Evolutionary conservation across 2,797 vertebrate genomes (phyloP), one percentile per base, ranked within the genome.

Genomic region (Myripristis jacobus): DNA sequence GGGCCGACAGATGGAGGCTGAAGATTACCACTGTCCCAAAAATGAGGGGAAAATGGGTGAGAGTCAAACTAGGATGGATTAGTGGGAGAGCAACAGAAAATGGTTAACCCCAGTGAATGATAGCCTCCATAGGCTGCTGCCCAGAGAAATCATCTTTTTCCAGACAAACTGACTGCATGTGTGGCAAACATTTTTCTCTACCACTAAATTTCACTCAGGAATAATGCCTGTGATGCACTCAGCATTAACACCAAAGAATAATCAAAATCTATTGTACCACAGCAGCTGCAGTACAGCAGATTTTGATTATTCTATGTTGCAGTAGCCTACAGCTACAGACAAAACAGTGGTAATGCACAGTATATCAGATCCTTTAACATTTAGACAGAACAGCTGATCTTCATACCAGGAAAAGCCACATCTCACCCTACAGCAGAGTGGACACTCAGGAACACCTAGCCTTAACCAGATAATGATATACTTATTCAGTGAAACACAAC

Each of bases 1-100:
- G 57, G 46, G 67, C 12, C 50, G 62, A 75, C 87, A 90, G 81
- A 90, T 89, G 80, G 86, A 53, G 61, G 29, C 65, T 62, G 61
- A 83, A 74, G 77, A 89, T 81, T 84, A 87, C n/a, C 65, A 36
- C 4, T 67, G 66, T 76, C 77, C 59, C 43, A 82, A 71, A 36
- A 70, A 76, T 79, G 53, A n/a, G 27, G 41, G 54, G 3, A 15
- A 88, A 84, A 62, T 77, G 70, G 66, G 69, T 76, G 83, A 83
- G 73, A 78, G 72, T 66, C 27, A 27, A 75, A 77, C 48, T 56
- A 41, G 51, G 34, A 71, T 52, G 78, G 77, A 88, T 82, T 80
- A 88, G 50, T 53, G 38, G 18, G 29, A 38, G 21, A 55, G 31
- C 44, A 57, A 53, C 31, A 64, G 43, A 70, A 43, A 66, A 18